Evolutionary conservation across 2,797 vertebrate species (phyloP).

Genomic region (Emydoidea blandingii): DNA sequence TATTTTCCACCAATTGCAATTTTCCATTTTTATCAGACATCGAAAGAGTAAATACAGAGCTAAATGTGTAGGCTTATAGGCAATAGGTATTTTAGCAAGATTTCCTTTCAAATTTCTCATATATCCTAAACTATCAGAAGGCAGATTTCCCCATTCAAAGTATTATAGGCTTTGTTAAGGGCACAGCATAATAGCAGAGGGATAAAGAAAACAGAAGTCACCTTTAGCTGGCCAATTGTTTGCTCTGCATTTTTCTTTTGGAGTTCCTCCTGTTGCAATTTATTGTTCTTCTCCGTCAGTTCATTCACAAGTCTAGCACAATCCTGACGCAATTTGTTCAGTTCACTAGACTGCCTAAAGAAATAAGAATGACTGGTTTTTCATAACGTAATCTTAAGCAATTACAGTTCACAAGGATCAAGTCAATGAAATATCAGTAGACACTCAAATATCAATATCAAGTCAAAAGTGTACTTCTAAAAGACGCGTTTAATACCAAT

Average conservation of each 20-base stretch:
- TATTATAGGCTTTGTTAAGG: background rate
- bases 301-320: conserved; percentile 92
- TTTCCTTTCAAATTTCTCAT: background rate
- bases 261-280: conserved; percentile 95
- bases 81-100: background rate
- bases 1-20: background rate
- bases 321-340: conserved; percentile 95
- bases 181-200: background rate
- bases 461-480: background rate
- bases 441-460: background rate
- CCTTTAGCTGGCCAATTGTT: conserved; percentile 85
- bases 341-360: conserved; percentile 92
- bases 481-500: background rate
- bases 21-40: background rate
- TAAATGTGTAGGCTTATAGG: background rate
- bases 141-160: background rate
- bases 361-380: conserved; percentile 27
- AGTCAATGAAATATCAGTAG: background rate
- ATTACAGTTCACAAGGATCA: background rate
- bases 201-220: conserved; percentile 39
- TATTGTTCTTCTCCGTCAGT: conserved; percentile 90
- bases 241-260: conserved; percentile 97
- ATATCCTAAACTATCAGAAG: background rate
- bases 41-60: background rate
- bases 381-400: background rate